Base-by-base conservation (phyloP, 1,140 invertebrate genomes). In the Drosophila seguyi region DNA sequence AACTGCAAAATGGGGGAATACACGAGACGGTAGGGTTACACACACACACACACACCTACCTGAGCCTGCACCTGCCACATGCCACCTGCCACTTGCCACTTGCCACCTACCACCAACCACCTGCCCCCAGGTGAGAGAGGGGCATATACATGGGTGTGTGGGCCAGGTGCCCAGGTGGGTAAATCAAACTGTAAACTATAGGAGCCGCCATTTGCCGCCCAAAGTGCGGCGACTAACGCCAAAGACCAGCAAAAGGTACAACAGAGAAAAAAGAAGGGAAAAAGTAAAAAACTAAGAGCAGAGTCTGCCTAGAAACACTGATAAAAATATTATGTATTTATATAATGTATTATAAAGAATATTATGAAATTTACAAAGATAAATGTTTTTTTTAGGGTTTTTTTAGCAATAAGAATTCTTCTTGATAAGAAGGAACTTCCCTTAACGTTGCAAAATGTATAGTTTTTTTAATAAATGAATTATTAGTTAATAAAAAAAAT, bases 161-260 rank as follows among this genome's bases (percentile, higher is more conserved):
- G 27, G 44, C 27, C 29, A 55, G 31, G 6, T 22, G 53, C 57
- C 45, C 58, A 59, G 61, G 41, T 58, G 67, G 53, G 68, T 59
- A 56, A 65, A 81, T 81, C 63, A 76, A 80, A 84, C 76, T 66
- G 81, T 84, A 84, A 85, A 85, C 81, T 85, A 85, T 85, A 68
- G 66, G 29, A 75, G 48, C 56, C 73, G 81, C 81, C 77, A 81
- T 84, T 84, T 69, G 84, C 81, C 82, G 81, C 81, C 81, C 81
- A 81, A 84, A 85, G 81, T 84, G 81, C 81, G 79, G 77, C 72
- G 73, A 77, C 81, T 75, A 71, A 81, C 81, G 81, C 81, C 81
- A 75, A 75, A 79, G 75, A 84, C 81, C 81, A 83, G 75, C 71
- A 75, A 66, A 76, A 67, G 69, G 34, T 25, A 31, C 57, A 62